Conservation (phyloP, 2,888 invertebrate genomes). For the Ormyrus nitidulus region DNA sequence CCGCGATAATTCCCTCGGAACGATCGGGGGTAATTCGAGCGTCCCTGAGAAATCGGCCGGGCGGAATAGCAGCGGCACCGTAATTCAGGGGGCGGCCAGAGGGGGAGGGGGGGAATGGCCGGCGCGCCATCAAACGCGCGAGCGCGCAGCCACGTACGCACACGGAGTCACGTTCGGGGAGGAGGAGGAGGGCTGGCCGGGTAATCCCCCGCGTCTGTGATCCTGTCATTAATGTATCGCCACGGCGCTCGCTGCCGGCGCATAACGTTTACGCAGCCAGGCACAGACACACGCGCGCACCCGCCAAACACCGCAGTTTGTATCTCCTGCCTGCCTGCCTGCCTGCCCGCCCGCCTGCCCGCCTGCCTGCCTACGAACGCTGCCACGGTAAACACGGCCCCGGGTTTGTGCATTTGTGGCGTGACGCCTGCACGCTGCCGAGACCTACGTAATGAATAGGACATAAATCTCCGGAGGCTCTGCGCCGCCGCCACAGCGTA, state of each 20-base stretch:
- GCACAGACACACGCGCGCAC: not conserved
- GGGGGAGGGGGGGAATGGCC: constrained; percentile 59
- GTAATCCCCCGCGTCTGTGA: constrained; percentile 47
- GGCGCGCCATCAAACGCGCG: constrained; percentile 67
- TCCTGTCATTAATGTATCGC: constrained; percentile 71
- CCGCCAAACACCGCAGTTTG: constrained; percentile 43
- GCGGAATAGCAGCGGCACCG: constrained; percentile 64
- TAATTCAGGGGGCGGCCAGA: constrained; percentile 64
- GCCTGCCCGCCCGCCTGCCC: not conserved
- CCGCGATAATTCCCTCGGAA: constrained; percentile 39
- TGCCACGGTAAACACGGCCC: constrained; percentile 61
- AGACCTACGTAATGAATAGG: constrained; percentile 67
- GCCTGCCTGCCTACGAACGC: not conserved
- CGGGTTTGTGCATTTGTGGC: constrained; percentile 64
- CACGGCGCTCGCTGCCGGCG: constrained; percentile 46
- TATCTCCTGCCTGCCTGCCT: not conserved
- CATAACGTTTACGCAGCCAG: constrained; percentile 49
- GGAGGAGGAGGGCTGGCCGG: constrained; percentile 15
- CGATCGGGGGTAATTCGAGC: constrained; percentile 45
- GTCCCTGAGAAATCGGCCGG: constrained; percentile 63
- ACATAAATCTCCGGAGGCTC: constrained; percentile 70
- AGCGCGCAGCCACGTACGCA: constrained; percentile 1
- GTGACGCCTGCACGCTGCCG: constrained; percentile 47
- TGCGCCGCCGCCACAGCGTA: constrained; percentile 44
- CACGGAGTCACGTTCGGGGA: not conserved